Percentiles rank a stretch among this genome's conserved stretches.
Evolutionary conservation across 2,797 vertebrate species (phyloP).

Genomic region (Brotula barbata): DNA sequence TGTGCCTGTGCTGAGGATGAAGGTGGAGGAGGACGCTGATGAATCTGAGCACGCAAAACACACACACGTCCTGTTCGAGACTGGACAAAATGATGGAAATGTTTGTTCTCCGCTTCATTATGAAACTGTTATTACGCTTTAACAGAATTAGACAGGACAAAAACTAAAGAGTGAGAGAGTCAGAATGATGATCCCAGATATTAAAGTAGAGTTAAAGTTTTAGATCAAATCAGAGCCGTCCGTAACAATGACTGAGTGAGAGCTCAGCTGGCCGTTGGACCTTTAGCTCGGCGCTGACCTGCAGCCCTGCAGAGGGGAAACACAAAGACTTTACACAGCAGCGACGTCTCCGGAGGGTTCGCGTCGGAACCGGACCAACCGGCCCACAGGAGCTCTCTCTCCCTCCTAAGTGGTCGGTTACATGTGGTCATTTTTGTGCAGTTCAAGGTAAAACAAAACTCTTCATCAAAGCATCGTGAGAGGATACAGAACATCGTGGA

Average conservation of each 20-base stretch:
- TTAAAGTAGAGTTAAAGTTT: too few species aligned
- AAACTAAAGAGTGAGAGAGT: too few species aligned
- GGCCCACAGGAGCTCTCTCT: conserved; percentile 25
- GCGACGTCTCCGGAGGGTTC: conserved; percentile 45
- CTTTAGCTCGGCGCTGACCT: conserved; percentile 6
- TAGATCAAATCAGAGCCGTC: too few species aligned
- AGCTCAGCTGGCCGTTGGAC: conserved; percentile 1
- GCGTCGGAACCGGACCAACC: conserved; percentile 50
- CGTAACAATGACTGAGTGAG: too few species aligned
- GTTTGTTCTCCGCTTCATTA: too few species aligned
- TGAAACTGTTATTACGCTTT: too few species aligned
- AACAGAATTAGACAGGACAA: too few species aligned
- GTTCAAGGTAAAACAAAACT: conserved; percentile 11
- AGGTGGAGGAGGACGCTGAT: not conserved
- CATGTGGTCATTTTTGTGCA: conserved; percentile 28
- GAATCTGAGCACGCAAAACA: not conserved
- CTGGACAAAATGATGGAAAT: not conserved
- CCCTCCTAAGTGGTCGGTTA: conserved; percentile 23
- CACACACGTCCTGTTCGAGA: not conserved
- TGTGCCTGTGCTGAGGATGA: conserved; percentile 10
- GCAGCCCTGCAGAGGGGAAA: conserved; percentile 32
- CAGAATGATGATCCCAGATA: too few species aligned
- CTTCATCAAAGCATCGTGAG: not conserved
- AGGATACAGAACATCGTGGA: too few species aligned
- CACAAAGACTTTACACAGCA: conserved; percentile 61